Percentiles rank a stretch among this genome's conserved stretches.
phyloP scores from a whole-genome alignment of 2,113 vertebrate species.

The Trematocara marginatum region DNA sequence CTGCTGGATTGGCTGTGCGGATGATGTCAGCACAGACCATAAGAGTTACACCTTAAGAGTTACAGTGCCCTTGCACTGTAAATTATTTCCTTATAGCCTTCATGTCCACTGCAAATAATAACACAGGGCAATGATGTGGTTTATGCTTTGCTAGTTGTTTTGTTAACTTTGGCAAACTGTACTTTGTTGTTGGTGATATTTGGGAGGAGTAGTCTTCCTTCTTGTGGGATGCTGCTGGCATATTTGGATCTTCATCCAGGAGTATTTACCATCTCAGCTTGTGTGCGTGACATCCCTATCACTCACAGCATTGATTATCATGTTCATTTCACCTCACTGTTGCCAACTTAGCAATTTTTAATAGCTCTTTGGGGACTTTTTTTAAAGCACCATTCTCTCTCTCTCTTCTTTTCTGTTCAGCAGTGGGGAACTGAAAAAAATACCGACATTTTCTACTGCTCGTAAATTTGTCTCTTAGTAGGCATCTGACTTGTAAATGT shows the following conservation, averaged over 20 bases:
- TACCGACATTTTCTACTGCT: neutral
- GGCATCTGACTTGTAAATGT: neutral
- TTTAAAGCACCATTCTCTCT: neutral
- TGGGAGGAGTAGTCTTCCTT: neutral
- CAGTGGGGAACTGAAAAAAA: neutral
- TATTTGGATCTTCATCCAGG: neutral
- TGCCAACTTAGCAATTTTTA: neutral
- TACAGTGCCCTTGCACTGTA: neutral
- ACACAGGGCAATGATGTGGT: neutral
- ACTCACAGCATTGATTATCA: neutral
- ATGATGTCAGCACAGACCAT: neutral
- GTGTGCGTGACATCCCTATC: neutral
- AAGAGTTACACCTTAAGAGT: neutral
- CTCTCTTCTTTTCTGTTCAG: neutral
- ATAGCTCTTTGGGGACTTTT: neutral
- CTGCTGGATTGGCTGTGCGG: neutral
- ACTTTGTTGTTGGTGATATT: neutral
- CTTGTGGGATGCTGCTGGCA: neutral
- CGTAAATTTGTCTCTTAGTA: neutral
- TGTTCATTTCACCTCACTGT: neutral
- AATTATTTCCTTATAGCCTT: neutral
- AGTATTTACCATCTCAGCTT: neutral
- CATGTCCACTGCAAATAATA: neutral
- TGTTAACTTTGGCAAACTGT: neutral
- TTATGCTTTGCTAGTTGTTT: neutral